Conservation (phyloP, 2,113 vertebrate species). For the Tetrax tetrax region DNA sequence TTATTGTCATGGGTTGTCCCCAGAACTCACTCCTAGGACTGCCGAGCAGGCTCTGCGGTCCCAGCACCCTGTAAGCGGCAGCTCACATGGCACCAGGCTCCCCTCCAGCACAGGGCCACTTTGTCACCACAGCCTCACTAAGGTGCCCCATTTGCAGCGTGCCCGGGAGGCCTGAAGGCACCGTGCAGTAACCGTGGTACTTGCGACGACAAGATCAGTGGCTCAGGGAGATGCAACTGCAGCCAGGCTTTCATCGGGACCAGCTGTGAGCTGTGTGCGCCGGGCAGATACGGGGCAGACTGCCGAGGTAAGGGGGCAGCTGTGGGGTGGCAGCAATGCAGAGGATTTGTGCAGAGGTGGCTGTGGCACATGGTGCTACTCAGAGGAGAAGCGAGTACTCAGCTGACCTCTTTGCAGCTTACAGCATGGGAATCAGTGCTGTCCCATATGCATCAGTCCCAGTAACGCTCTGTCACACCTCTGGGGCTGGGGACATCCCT, state of each 20-base stretch:
- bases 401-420: not conserved
- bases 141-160: slow-evolving; percentile 74
- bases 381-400: not conserved
- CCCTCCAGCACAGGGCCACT: not conserved
- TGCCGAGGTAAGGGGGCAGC: slow-evolving; percentile 81
- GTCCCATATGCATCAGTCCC: rapidly evolving
- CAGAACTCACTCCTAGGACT: not conserved
- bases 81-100: not conserved
- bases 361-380: not conserved
- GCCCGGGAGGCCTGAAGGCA: slow-evolving; percentile 84
- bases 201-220: slow-evolving; percentile 78
- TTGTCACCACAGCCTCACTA: not conserved
- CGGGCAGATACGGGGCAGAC: slow-evolving; percentile 78
- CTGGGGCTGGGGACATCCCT: not conserved
- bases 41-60: not conserved
- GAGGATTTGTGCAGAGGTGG: not conserved
- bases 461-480: rapidly evolving
- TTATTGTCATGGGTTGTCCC: not conserved
- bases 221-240: slow-evolving; percentile 83
- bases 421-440: not conserved
- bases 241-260: slow-evolving; percentile 78
- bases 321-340: not conserved
- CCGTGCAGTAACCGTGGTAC: slow-evolving; percentile 81
- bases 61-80: rapidly evolving
- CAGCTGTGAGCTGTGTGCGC: slow-evolving; percentile 83